Base-by-base conservation (phyloP, 2,113 vertebrate species). In the Pogonocichla stellata region DNA sequence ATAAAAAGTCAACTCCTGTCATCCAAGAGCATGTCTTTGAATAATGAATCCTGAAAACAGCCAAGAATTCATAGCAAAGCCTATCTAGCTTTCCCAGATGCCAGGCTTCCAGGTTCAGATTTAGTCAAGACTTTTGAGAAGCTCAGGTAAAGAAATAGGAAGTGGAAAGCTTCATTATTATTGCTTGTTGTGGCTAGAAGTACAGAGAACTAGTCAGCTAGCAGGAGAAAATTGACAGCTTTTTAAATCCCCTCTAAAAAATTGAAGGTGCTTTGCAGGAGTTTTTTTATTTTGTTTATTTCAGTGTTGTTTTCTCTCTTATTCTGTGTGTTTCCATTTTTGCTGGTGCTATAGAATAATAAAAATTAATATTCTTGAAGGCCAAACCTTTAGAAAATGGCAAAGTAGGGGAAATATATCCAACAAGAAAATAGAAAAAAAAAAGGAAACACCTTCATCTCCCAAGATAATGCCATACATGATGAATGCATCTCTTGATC, bases 401-500 rank as follows among this genome's bases (percentile, higher is more conserved):
- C 23, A 75, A 89, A 72, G 34, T 34, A 79, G 23, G 22, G 17
- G 36, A 57, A 88, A 83, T 74, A 82, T 73, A 93, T 84, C 64
- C 40, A 69, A 62, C 33, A 95, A 74, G 71, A 79, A 83, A 83
- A 71, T 7, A 45, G 10, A 3, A 6, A 71, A 87, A 87, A 85
- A 87, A 85, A 88, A 90, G 34, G 33, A 80, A 94, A 75, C 28
- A 77, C 72, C 83, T 94, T 94, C 6, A 75, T 96, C 51, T 94
- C 82, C 42, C 71, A 94, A 78, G 82, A 95, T 83, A 94, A 91
- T 79, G 82, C 19, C 64, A 86, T 60, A 89, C 28, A 75, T 87
- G 89, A 90, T 90, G 82, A 97, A 95, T 81, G 19, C 67, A 90
- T 67, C 77, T 94, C 82, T 93, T 96, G 80, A 96, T 97, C 87